Conservation (phyloP, 2,888 invertebrate genomes). For the Andrena fulva region DNA sequence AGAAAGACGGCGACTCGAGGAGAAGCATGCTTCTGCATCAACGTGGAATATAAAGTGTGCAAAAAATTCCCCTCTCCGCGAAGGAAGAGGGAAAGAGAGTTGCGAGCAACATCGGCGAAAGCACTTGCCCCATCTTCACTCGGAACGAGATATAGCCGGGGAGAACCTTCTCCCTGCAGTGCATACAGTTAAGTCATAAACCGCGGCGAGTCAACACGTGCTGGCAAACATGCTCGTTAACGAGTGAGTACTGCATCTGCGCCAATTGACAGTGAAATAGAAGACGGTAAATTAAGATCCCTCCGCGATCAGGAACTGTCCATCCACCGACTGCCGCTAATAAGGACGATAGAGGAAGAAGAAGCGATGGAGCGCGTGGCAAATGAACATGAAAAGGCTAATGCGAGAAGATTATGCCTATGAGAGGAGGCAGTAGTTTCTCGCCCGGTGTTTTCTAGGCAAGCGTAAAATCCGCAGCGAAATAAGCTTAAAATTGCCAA, state of each 20-base stretch:
- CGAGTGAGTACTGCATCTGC: no score
- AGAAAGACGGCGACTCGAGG: slow-evolving; percentile 33
- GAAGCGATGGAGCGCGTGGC: slow-evolving; percentile 17
- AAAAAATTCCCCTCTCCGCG: slow-evolving; percentile 56
- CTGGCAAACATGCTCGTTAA: no score
- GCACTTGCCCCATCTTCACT: no score
- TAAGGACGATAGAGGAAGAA: background rate
- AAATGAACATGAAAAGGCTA: slow-evolving; percentile 4
- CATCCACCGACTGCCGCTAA: no score
- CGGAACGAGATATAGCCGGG: no score
- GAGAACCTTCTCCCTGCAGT: no score
- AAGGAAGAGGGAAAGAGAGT: background rate
- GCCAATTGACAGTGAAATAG: no score
- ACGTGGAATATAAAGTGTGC: slow-evolving; percentile 68
- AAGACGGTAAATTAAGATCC: no score
- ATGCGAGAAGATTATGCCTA: background rate
- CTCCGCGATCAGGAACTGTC: no score
- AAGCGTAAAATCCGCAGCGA: slow-evolving; percentile 77
- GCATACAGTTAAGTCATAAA: no score
- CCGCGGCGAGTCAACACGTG: no score
- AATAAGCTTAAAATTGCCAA: slow-evolving; percentile 81
- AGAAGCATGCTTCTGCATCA: slow-evolving; percentile 38
- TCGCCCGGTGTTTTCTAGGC: slow-evolving; percentile 62
- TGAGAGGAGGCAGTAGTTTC: background rate
- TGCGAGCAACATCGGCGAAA: no score